A percentile compares a stretch with the other conserved stretches of the same genome.
Conservation (phyloP, 2,113 vertebrate species). For the Macquaria australasica region DNA sequence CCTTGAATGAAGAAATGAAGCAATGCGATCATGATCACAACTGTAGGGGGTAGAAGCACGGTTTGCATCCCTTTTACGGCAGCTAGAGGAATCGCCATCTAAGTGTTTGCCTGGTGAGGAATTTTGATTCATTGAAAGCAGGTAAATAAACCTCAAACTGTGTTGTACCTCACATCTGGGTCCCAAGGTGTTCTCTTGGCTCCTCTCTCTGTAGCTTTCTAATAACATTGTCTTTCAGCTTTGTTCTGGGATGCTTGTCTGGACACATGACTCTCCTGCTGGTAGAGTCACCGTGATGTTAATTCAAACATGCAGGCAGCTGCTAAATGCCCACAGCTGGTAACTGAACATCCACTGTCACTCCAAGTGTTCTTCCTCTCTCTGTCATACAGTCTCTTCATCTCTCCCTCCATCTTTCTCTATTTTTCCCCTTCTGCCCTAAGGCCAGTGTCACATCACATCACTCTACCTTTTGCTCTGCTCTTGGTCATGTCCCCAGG, state of each 20-base stretch:
- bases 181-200: background rate
- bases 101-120: background rate
- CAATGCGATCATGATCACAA: background rate
- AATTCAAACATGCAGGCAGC: conserved; percentile 72
- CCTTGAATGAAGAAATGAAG: background rate
- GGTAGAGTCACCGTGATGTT: conserved; percentile 56
- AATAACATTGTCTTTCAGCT: conserved; percentile 4
- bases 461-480: conserved; percentile 37
- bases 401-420: conserved; percentile 23
- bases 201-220: conserved; percentile 2
- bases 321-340: conserved; percentile 76
- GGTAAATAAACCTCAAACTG: background rate
- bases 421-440: conserved; percentile 45
- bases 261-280: conserved; percentile 35
- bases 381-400: conserved; percentile 48
- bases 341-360: conserved; percentile 65
- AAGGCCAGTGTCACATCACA: conserved; percentile 69
- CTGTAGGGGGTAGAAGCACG: background rate
- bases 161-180: background rate
- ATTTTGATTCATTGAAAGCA: background rate
- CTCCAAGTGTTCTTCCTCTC: conserved; percentile 37
- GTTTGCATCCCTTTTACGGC: background rate
- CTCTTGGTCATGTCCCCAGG: background rate
- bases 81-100: background rate
- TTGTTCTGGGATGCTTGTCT: conserved; percentile 16